Evolutionary conservation across 1,140 invertebrate genomes (phyloP), one percentile per base, ranked within the genome.

Genomic region (Dryas iulia): DNA sequence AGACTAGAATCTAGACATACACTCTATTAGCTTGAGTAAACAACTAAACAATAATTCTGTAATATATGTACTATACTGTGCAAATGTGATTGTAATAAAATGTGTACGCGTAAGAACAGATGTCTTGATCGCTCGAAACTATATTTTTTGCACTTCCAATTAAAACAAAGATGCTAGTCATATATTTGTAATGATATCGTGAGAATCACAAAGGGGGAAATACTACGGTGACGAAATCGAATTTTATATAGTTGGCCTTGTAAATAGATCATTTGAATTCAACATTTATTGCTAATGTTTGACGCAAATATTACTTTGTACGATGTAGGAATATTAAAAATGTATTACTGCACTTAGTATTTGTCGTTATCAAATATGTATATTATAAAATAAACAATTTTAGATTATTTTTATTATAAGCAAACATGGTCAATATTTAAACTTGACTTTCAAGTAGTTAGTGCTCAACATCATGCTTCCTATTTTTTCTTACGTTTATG

Each of bases 91-190:
- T 26, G 33, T 60, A 47, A 26, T 33, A 47, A 47, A 60, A 60
- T 56, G 18, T 56, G 14, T 10, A 56, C 33, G 59, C 33, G 59
- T 60, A 61, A 52, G 5, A 62, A 47, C 35, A 52, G 39, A 30
- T 14, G 59, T 35, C 35, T 26, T 56, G 28, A 47, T 58, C 61
- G 33, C 56, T 21, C 54, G 52, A 21, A n/a, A 26, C n/a, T 69
- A 78, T 71, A 68, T 39, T 79, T 81, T 84, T 79, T 77, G 73
- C 76, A 75, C 70, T 78, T 78, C 74, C 81, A 76, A 18, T 14
- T 52, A 10, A 0, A 24, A 75, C 71, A 72, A 77, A 73, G 69
- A 21, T 47, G 39, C 39, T 6, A 59, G 53, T 52, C 69, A 58
- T 60, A 65, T 52, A 57, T 60, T 74, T 69, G 76, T 76, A 63